Evolutionary conservation across 2,797 vertebrate genomes (phyloP), one percentile per base, ranked within the genome.

Genomic region (Chlorospingus flavigularis): DNA sequence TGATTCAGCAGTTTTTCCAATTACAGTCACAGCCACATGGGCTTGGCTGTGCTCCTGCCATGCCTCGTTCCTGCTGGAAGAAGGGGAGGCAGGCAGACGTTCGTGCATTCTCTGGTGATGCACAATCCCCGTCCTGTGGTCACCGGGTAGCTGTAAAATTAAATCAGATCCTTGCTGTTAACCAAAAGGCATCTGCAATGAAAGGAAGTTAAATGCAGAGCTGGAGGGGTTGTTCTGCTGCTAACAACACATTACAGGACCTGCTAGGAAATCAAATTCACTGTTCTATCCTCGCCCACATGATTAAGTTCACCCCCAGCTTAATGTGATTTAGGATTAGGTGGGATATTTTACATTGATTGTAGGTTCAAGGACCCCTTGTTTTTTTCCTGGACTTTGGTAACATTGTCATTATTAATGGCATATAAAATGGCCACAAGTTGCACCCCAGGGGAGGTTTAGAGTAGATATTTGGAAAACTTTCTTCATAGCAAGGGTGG

Each of bases 121-220:
- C 93, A 83, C 92, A 91, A 42, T 67, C 86, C 63, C 43, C 3
- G 3, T 83, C 86, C 93, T 95, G 94, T 63, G 94, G 95, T 94
- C 92, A 92, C 62, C 1, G 90, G 50, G 70, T 53, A 82, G 71
- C 66, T 88, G 66, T 75, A 94, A 93, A 94, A 95, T 86, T 88
- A 88, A 93, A 95, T 45, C 79, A 88, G 92, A 88, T 39, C 83
- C 88, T 83, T 86, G 88, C 84, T 89, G 92, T 82, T 96, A 95
- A 96, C 92, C 92, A 87, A 87, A 93, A 94, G 61, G 77, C 80
- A 86, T 90, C 79, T 86, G 70, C 77, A 92, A 55, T 58, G 79
- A 74, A 84, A 93, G 75, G 67, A 91, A 89, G 89, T 26, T 39
- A 91, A 94, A 87, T 16, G 8, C 61, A 63, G 73, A 11, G 55